Base-by-base conservation (phyloP, 1,140 invertebrate species). In the Sarcophaga peregrina region DNA sequence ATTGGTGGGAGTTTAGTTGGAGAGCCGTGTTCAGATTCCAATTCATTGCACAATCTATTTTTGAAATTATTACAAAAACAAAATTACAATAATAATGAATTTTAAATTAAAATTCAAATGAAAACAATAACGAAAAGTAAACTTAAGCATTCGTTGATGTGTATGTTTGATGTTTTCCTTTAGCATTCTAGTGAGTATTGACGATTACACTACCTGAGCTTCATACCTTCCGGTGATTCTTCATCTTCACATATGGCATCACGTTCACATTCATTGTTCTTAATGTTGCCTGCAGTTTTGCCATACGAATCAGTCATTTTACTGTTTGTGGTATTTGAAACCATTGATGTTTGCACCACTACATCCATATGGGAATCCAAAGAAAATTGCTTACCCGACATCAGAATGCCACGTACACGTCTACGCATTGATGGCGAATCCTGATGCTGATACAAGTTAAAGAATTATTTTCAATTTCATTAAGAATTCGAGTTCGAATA, bases 311-410 rank as follows among this genome's bases (percentile, higher is more conserved):
- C 82, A 13, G 54, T 37, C 10, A 17, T 20, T 13, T 54, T 82
- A 7, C 81, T 81, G 46, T 75, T 82, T 9, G 81, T 78, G 46
- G 83, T 83, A 37, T 73, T 84, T 11, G 85, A 85, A 20, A 89
- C 87, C 25, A 86, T 78, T 0, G 85, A 86, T 20, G 85, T 88
- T 74, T 89, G 86, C 72, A 89, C 86, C n/a, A 96, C 96, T 83
- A 98, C 92, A 90, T 98, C 96, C 93, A 97, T 96, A 86, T 96
- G 94, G 0, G 96, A 97, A 91, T 98, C 96, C 54, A 98, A 92
- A 3, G 96, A 97, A 91, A 96, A 97, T 90, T 97, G 95, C 86
- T 96, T 96, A 45, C 85, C 96, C 5, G 95, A 94, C 93, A 96
- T 96, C 72, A 97, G 91, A 87, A 97, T 97, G 10, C 96, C 96